Evolutionary conservation across 2,888 invertebrate genomes (phyloP), one percentile per base, ranked within the genome.

Genomic region (Heliconius hortense): DNA sequence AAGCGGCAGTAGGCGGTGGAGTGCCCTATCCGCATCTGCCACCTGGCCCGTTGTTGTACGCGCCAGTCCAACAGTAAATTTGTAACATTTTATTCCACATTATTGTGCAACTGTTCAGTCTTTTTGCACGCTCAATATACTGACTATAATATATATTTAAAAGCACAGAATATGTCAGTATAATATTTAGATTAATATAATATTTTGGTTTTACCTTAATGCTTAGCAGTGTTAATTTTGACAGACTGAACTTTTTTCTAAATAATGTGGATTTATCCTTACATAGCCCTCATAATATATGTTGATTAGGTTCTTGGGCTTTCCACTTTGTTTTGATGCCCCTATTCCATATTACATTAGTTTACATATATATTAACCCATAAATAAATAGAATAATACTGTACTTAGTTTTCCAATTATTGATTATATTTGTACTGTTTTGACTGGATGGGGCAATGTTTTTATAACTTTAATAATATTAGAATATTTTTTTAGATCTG

Each of bases 11-110:
- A 90, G 93, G 95, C 92, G 87, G 95, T 87, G 83, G 91, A 75
- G 93, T 93, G 70, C 95, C 96, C 21, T 95, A 96, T 86, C 95
- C 95, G 13, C 96, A 96, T 88, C 83, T 95, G 88, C 88, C 96
- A 83, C 90, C 95, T 88, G 85, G 93, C 75, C 92, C 93, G 8
- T 86, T 94, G 81, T 87, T 96, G 89, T 92, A 95, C 92, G 85
- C 96, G 56, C 95, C 96, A 67, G 96, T 97, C 74, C 97, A 97
- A 88, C 97, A 97, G 95, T 97, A 96, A 95, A 71, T 78, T 68
- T 48, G 59, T 4, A 24, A 28, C 7, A 35, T 21, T 60, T 24
- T 56, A 31, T 26, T 28, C 48, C 62, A 69, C 59, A 63, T 67
- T 64, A 48, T 59, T 60, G 35, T 53, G n/a, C 24, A 71, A 28